Evolutionary conservation across 1,140 invertebrate genomes (phyloP), one percentile per base, ranked within the genome.

Genomic region (Drosophila ironensis): DNA sequence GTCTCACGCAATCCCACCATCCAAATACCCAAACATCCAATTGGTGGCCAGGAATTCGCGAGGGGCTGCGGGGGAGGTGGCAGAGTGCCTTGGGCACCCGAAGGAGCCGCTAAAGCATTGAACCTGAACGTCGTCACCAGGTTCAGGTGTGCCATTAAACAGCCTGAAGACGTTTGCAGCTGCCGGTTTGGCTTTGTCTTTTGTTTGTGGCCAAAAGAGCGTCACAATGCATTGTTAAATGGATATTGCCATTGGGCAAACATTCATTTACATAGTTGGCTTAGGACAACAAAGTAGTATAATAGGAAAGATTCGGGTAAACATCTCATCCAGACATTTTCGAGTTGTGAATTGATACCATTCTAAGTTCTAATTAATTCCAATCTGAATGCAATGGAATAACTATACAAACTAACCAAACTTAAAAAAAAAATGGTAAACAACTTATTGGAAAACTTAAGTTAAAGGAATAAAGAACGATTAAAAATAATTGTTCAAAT

Each of bases 51-150:
- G 33, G 33, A 37, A 37, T 37, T 37, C 16, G 41, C 20, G 27
- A n/a, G n/a, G 5, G 9, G 30, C 20, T 33, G 16, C n/a, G 41
- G 20, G 4, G 14, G 14, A 9, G 12, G 25, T 14, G n/a, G 19
- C 2, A 3, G 40, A 11, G 12, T 12, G 5, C 25, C 24, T 4
- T 17, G 27, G 22, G 45, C 4, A 63, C 11, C 22, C 35, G 8
- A 52, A 67, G 59, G 68, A 50, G 47, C 33, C 33, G n/a, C n/a
- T n/a, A 45, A 37, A 56, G 52, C 78, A 77, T 84, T 82, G 77
- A 84, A 84, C 77, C 73, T 82, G 68, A 70, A 72, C 50, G 38
- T n/a, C n/a, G n/a, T 33, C 33, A 67, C 54, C 61, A 75, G 57
- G 60, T 63, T 72, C 69, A 84, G 68, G 57, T 82, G 45, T 46